Conservation (phyloP, 2,797 vertebrate genomes). For the Cirrhinus molitorella region DNA sequence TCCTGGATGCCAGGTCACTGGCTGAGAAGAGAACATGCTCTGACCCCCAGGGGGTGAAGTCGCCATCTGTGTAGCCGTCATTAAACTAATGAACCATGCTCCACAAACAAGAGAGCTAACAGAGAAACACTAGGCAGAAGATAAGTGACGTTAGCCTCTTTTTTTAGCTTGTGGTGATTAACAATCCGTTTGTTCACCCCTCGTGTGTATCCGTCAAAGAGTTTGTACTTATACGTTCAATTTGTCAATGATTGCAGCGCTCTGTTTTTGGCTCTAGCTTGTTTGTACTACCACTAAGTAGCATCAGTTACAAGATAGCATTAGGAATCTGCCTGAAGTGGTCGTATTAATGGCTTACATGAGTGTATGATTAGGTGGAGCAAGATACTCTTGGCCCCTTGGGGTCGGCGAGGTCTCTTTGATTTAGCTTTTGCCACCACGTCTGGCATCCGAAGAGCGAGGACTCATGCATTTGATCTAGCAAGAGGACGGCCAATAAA, state of each 20-base stretch:
- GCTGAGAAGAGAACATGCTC: conserved; percentile 52
- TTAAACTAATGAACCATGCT: conserved; percentile 54
- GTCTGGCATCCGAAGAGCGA: conserved; percentile 27
- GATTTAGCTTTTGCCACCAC: conserved; percentile 39
- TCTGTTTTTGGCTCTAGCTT: neutral
- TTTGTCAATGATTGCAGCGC: neutral
- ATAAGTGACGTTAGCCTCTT: neutral
- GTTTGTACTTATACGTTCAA: neutral
- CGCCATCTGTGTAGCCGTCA: conserved; percentile 54
- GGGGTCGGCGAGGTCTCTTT: neutral
- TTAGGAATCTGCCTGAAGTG: conserved; percentile 31
- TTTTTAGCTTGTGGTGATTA: conserved; percentile 23
- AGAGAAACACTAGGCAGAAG: conserved; percentile 4
- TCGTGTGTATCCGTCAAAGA: conserved; percentile 13
- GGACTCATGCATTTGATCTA: conserved; percentile 46
- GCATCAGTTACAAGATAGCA: neutral
- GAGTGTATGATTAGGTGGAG: conserved; percentile 4
- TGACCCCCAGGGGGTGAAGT: conserved; percentile 47
- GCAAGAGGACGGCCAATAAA: conserved; percentile 53
- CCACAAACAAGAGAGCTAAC: conserved; percentile 26
- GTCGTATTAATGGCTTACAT: conserved; percentile 17
- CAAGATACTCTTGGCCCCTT: conserved; percentile 16
- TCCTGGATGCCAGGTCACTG: conserved; percentile 29
- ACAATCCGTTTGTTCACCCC: neutral
- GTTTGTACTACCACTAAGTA: neutral